Conservation (phyloP, 2,888 invertebrate genomes). For the Nipponacmea schrenckii region DNA sequence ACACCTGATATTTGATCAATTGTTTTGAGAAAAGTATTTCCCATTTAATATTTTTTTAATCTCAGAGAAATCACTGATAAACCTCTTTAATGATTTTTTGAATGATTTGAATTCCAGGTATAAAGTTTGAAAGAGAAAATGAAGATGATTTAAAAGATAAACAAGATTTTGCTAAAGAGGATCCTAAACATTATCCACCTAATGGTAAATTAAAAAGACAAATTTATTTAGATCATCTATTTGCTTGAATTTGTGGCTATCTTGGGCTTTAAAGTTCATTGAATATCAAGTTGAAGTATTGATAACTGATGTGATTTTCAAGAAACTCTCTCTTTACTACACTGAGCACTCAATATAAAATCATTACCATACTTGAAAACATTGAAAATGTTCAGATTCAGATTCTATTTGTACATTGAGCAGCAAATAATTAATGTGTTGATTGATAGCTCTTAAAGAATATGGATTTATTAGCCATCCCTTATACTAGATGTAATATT, state of each 20-base stretch:
- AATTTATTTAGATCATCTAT: background rate
- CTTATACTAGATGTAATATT: too few relatives aligned
- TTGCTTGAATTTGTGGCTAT: background rate
- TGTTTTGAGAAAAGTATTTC: too few relatives aligned
- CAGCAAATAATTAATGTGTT: too few relatives aligned
- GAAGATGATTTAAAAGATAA: constrained; percentile 86
- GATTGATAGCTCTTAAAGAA: too few relatives aligned
- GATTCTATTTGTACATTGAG: too few relatives aligned
- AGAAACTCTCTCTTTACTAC: too few relatives aligned
- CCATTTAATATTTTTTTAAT: background rate
- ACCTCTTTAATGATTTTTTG: background rate
- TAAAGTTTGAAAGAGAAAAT: constrained; percentile 86
- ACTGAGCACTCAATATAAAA: too few relatives aligned
- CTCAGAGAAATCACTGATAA: background rate
- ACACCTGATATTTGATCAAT: too few relatives aligned
- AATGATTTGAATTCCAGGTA: constrained; percentile 71
- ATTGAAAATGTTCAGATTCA: too few relatives aligned
- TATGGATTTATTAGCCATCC: too few relatives aligned
- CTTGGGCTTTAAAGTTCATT: background rate
- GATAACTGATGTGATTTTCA: too few relatives aligned
- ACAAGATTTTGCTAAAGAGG: constrained; percentile 76
- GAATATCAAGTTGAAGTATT: background rate
- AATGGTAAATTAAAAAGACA: constrained; percentile 71
- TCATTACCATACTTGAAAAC: too few relatives aligned
- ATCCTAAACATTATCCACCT: constrained; percentile 79